Evolutionary conservation across 2,797 vertebrate species (phyloP), one percentile per base, ranked within the genome.

Genomic region (Catamblyrhynchus diadema): DNA sequence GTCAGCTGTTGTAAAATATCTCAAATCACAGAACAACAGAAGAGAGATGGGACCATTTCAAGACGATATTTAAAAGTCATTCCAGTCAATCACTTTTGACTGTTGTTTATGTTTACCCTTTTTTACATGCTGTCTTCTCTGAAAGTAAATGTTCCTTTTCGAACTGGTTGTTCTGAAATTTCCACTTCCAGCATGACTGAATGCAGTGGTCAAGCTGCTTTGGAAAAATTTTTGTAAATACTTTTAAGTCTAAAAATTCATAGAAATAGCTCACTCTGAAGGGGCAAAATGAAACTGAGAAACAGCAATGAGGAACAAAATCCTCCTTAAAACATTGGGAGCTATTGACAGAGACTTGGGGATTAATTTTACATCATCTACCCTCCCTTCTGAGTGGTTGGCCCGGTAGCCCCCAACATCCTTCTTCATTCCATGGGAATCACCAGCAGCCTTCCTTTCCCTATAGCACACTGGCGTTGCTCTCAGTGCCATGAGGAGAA

Each of bases 101-200:
- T 50, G 30, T 47, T 70, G 47, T 67, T 90, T 86, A 44, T 28
- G 5, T 74, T 84, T 57, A 27, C 11, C 6, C 10, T 86, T 73
- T 37, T 41, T 37, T 54, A 73, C 2, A 0, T 21, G 24, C 12
- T 42, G 32, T 41, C 19, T 37, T 70, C 19, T 65, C 81, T 86
- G 62, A 79, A 79, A 81, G 15, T 1, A 54, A 35, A n/a, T 12
- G 15, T 24, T 81, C 28, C 21, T 56, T 61, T 89, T 75, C 72
- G 13, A 89, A 70, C 45, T n/a, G 44, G 42, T 32, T 53, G 35
- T 30, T 22, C 50, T 89, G 59, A 56, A 94, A 87, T 89, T 85
- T 80, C 85, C 23, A 15, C 56, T 79, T 85, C 28, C 32, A 77
- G 22, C 60, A 70, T 30, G 35, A 73, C 21, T n/a, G 18, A 85